phyloP scores from a whole-genome alignment of 2,797 vertebrate species.

The Rhabdophis nuchalis region DNA sequence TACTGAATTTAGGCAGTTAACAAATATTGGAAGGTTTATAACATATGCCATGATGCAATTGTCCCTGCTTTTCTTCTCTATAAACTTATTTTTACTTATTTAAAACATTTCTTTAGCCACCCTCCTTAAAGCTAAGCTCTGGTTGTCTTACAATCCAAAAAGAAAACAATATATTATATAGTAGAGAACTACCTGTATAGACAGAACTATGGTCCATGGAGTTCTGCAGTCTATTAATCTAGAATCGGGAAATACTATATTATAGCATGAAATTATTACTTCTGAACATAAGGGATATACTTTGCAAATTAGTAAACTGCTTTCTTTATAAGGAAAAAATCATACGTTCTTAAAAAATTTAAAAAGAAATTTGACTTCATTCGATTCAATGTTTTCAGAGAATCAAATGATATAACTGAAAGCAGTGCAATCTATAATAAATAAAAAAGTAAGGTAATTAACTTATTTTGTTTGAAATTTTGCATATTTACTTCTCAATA shows the following conservation, averaged over 20 bases:
- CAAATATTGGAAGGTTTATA: constrained; percentile 24
- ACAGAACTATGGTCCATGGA: neutral
- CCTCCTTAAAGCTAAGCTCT: constrained; percentile 13
- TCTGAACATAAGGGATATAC: neutral
- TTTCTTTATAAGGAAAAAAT: neutral
- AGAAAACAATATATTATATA: neutral
- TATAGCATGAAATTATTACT: neutral
- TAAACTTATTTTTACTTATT: neutral
- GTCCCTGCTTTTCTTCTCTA: constrained; percentile 27
- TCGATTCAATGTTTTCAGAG: neutral
- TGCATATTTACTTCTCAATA: neutral
- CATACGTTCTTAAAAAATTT: neutral
- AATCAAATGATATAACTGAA: neutral
- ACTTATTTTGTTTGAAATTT: neutral
- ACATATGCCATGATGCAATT: neutral
- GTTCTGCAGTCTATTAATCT: neutral
- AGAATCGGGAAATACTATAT: neutral
- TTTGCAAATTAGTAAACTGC: neutral
- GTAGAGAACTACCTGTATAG: neutral
- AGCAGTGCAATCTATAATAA: neutral
- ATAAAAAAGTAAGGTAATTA: neutral
- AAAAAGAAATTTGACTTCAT: neutral
- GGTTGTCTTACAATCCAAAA: neutral
- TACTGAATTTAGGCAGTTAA: constrained; percentile 25
- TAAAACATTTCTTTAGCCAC: neutral